Evolutionary conservation across 2,888 invertebrate genomes (phyloP), one percentile per base, ranked within the genome.

Genomic region (Neuroscelio doddi): DNA sequence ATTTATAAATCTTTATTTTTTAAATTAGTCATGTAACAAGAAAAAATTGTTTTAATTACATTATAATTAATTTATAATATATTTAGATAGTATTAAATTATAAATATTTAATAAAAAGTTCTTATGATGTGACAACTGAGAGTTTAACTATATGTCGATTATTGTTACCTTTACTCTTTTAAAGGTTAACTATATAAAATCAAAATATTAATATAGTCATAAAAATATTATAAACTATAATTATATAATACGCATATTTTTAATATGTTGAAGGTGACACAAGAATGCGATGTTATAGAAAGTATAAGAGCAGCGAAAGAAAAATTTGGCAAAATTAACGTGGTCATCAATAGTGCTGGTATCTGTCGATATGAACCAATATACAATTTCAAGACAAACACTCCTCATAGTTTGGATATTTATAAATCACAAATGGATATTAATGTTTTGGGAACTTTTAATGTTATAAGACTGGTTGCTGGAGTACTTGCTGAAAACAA

Each of bases 381-480:
- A 1, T 75, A 73, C 30, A 61, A 78, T 39, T 75, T 75, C 24
- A 62, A 69, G 32, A 53, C 47, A 0, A 67, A 74, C 0, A 64
- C 47, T 3, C 68, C 73, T 0, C 74, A 74, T 16, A 67, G 69
- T 1, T 17, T 53, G 1, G 71, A 75, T 0, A 5, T 63, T n/a
- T 76, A 65, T 42, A 71, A 47, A n/a, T 29, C 38, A 10, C 1
- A 69, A 4, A 66, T 63, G 62, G 70, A 77, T n/a, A 67, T 71
- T 0, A 76, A 78, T 46, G 65, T 69, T 1, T 67, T 69, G 57
- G 76, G 75, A 0, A 49, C 72, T 0, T 76, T 79, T 27, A 76
- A 77, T 46, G 74, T 74, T 0, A 64, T 64, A 0, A 64, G 74
- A 34, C 45, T 73, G 9, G 56, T 69, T 3, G 65, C 62, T 1